Base-by-base conservation (phyloP, 2,113 vertebrate species). In the Varanus salvator region DNA sequence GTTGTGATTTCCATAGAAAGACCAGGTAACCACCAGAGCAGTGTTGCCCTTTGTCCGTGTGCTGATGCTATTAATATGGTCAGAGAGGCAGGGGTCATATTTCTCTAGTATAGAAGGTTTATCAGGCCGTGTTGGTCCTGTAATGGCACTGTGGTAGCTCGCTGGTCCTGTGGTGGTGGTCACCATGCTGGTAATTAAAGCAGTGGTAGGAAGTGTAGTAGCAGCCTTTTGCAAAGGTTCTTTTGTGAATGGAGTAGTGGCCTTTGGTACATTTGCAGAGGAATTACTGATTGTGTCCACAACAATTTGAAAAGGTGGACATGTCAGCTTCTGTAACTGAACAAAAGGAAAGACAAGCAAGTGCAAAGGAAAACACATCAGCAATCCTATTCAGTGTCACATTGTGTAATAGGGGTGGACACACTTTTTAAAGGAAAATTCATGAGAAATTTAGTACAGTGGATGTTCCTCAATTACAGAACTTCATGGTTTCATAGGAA, bases 281-380 rank as follows among this genome's bases (percentile, higher is more conserved):
- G 74, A 84, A 38, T 19, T 19, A 19, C 19, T 78, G 64, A 25
- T 34, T 34, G 50, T 66, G 81, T 86, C 9, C 8, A 69, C 34
- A 29, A 57, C 38, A 1, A 6, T 72, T 8, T 52, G 80, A 48
- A 76, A 87, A 27, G 86, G 57, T 27, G 86, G 88, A 12, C 90
- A 92, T 7, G 90, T 93, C 64, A 92, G 52, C 66, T 91, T 71
- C 83, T 91, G 80, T 52, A 89, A 72, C 92, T 94, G 64, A 12
- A 8, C 2, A 38, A 25, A 19, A 29, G 12, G 14, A 19, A 48
- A 85, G 6, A 71, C 38, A 77, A 38, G 21, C 38, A 44, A 44
- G 38, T 44, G 38, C 38, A 44, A 44, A 44, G 38, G 38, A 44
- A 44, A 44, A 44, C 38, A 44, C 38, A 44, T 44, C 38, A 66